A percentile compares a stretch with the other conserved stretches of the same genome.
Evolutionary conservation across 2,888 invertebrate genomes (phyloP).

Genomic region (Drosophila antonietae): DNA sequence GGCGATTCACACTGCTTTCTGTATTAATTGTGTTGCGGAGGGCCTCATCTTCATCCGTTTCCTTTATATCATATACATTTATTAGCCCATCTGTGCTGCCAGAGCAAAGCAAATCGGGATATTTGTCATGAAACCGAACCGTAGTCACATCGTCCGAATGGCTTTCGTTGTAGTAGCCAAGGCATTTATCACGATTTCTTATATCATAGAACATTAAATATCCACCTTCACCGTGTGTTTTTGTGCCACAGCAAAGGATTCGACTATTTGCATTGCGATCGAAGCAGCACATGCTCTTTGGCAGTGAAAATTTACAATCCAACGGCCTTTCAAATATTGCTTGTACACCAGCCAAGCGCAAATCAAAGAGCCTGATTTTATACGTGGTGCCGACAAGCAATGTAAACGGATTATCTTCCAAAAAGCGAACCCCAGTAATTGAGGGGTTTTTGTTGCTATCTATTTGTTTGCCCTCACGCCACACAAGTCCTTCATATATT

Average conservation of each 20-base stretch:
- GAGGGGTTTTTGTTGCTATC: no score
- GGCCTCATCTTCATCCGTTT: constrained; percentile 92
- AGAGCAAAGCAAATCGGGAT: constrained; percentile 89
- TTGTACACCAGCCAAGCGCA: constrained; percentile 84
- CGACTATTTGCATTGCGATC: constrained; percentile 90
- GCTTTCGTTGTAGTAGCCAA: constrained; percentile 93
- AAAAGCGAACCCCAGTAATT: constrained; percentile 63
- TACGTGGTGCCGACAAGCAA: constrained; percentile 76
- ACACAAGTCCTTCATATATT: constrained; percentile 24
- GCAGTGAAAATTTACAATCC: not conserved
- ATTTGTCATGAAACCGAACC: constrained; percentile 89
- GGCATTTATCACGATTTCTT: constrained; percentile 86
- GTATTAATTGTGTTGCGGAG: constrained; percentile 91
- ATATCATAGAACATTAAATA: constrained; percentile 93
- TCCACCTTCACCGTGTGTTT: constrained; percentile 88
- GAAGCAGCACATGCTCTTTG: constrained; percentile 89
- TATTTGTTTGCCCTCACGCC: no score
- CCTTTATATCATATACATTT: constrained; percentile 92
- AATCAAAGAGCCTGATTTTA: constrained; percentile 81
- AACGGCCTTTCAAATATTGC: constrained; percentile 66
- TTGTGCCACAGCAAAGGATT: constrained; percentile 91
- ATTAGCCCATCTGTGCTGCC: constrained; percentile 94
- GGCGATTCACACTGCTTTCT: constrained; percentile 90
- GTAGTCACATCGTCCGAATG: constrained; percentile 92
- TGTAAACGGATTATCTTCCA: constrained; percentile 72